These are phyloP conservation scores for Rhagonycha fulva DNA, from an alignment of 2,888 invertebrate genomes.

Conservation along the genomic window DNA sequence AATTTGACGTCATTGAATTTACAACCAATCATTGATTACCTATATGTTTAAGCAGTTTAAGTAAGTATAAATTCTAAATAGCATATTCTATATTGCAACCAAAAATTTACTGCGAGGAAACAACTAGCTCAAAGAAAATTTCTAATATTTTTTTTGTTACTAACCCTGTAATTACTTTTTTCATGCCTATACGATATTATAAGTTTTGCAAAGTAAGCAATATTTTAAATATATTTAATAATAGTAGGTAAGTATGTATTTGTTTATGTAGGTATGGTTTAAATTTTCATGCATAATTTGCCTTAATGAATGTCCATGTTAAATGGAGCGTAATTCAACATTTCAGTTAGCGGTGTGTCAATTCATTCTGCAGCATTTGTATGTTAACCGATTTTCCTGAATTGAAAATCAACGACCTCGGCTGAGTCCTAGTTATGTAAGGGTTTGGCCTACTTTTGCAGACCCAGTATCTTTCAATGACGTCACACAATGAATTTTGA, in stretches of 20 bases:
- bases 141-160: neutral
- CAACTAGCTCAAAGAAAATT: neutral
- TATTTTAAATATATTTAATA: too few species aligned
- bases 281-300: neutral
- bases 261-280: neutral
- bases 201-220: neutral
- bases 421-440: conserved; percentile 40
- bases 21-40: conserved; percentile 16
- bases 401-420: conserved; percentile 40
- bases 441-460: conserved; percentile 34
- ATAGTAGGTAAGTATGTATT: too few species aligned
- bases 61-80: neutral
- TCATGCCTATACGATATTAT: neutral
- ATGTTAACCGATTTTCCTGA: neutral
- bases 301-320: neutral
- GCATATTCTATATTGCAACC: neutral
- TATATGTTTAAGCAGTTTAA: neutral
- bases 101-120: neutral
- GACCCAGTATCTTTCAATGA: conserved; percentile 28
- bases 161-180: neutral
- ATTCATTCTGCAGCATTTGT: neutral
- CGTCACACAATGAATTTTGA: conserved; percentile 33
- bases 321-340: neutral
- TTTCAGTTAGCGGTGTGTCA: neutral
- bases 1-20: conserved; percentile 34